Evolutionary conservation across 92 coral and sea anemone genomes (phyloP).

Genomic region (Pocillopora grandis): DNA sequence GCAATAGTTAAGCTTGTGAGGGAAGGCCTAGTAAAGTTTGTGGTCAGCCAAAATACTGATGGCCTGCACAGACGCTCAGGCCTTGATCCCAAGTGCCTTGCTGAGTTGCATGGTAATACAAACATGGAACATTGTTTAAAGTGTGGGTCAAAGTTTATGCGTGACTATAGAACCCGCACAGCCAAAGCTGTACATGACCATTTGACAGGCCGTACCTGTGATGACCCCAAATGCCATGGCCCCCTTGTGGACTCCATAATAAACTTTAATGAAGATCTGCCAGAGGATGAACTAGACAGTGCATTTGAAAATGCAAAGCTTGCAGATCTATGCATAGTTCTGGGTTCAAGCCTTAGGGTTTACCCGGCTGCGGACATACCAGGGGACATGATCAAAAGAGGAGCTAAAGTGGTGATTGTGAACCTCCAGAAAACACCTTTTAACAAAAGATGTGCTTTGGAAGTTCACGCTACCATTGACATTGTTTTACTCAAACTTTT

Average conservation of each 20-base stretch:
- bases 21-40: constrained; percentile 65
- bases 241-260: constrained; percentile 72
- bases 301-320: constrained; percentile 48
- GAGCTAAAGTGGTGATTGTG: constrained; percentile 65
- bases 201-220: constrained; percentile 66
- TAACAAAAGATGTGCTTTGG: constrained; percentile 64
- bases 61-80: constrained; percentile 78
- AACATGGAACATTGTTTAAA: constrained; percentile 66
- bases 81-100: constrained; percentile 46
- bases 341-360: constrained; percentile 81
- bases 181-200: constrained; percentile 61
- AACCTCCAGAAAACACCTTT: constrained; percentile 80
- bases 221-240: constrained; percentile 65
- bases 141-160: constrained; percentile 65
- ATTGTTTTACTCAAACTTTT: constrained; percentile 55
- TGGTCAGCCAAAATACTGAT: constrained; percentile 75
- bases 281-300: constrained; percentile 63
- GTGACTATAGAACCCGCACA: constrained; percentile 77
- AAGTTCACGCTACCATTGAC: constrained; percentile 69
- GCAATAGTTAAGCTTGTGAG: constrained; percentile 64
- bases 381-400: constrained; percentile 52
- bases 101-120: constrained; percentile 84
- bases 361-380: constrained; percentile 80
- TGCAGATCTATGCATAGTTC: constrained; percentile 73
- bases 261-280: constrained; percentile 74